These are phyloP conservation scores for Ariopsis seemanni DNA, from an alignment of 2,113 vertebrate species.

Conservation along the genomic window DNA sequence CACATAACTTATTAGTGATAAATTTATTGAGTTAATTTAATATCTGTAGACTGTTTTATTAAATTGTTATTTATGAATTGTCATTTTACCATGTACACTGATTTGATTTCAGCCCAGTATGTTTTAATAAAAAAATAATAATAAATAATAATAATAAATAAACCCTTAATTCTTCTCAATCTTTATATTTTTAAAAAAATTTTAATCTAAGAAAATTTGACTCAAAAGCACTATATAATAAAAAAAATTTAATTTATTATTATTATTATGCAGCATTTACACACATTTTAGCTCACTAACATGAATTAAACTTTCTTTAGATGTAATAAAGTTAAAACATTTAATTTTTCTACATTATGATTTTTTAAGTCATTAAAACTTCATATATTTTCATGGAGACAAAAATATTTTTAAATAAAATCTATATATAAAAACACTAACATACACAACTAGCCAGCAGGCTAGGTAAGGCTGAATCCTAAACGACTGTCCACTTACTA, in stretches of 20 bases:
- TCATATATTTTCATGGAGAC: no score
- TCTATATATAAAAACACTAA: not conserved
- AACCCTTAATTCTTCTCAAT: no score
- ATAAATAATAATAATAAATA: no score
- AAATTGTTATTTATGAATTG: not conserved
- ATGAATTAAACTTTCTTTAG: not conserved
- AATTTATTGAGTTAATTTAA: not conserved
- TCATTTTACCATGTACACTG: not conserved
- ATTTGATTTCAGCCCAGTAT: no score
- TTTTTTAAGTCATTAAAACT: not conserved
- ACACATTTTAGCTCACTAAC: not conserved
- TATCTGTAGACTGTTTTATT: not conserved
- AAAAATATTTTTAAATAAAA: no score
- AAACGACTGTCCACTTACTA: not conserved
- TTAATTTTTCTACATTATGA: not conserved
- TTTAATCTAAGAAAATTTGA: not conserved
- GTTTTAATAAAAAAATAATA: no score
- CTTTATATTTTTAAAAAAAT: no score
- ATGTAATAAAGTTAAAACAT: no score
- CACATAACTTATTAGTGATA: not conserved
- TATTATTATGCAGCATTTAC: not conserved
- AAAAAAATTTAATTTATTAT: not conserved
- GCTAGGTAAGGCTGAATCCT: not conserved
- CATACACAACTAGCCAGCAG: not conserved
- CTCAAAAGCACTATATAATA: not conserved